Base-by-base conservation (phyloP, 2,888 invertebrate species). In the Cephus nigrinus region DNA sequence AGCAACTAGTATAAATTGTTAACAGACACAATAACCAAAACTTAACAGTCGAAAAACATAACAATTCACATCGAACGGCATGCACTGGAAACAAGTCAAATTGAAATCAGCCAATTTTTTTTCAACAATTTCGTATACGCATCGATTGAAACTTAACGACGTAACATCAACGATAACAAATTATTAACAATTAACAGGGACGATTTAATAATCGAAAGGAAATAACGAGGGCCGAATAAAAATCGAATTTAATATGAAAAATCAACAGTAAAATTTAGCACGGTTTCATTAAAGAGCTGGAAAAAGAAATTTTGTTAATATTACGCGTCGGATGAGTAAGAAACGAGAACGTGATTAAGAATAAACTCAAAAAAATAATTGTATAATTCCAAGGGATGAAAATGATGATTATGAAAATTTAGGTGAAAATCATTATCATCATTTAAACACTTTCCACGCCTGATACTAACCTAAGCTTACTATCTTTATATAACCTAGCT, bases 1-100 rank as follows among this genome's bases (percentile, higher is more conserved):
- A 76, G 75, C 55, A 76, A 78, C 73, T 72, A 75, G 75, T 72
- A 78, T 75, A 78, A 78, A 78, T 75, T 78, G 78, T 78, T 35
- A 78, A 78, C 72, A 55, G 71, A 75, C 69, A 68, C 76, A 75
- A 68, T 68, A 76, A 76, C 55, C 74, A 73, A 78, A 78, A 78
- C 76, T 76, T 77, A 77, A 76, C 73, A 55, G 68, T 73, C 75
- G 76, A 71, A 73, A 76, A 77, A 77, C 74, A 71, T 32, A 55
- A 55, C 55, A 55, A 55, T 55, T 55, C 55, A 55, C 23, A 55
- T 55, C 55, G 55, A 55, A 55, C 55, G 9, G 55, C 9, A 15
- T 40, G 40, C 40, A 23, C 71, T 71, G 71, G 30, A 71, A 71
- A 31, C 33, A 32, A 30, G 33, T 71, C 3, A 71, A 30, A 30